phyloP scores from a whole-genome alignment of 2,113 vertebrate genomes.

The Rhineura floridana region DNA sequence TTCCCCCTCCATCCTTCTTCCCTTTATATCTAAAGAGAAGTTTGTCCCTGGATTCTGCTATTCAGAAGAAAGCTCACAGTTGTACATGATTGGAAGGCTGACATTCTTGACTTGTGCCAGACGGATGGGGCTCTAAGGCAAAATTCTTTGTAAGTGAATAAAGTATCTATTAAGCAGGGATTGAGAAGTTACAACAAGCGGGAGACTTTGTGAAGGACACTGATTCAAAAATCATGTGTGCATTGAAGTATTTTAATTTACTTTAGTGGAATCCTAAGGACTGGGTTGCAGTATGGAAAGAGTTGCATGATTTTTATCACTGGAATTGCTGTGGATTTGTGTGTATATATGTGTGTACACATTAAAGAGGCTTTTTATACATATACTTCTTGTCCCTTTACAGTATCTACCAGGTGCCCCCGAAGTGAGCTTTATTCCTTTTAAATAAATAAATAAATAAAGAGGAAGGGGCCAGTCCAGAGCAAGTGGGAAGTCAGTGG shows the following conservation, averaged over 20 bases:
- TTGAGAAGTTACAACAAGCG: not conserved
- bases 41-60: not conserved
- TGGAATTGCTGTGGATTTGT: not conserved
- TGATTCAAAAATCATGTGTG: not conserved
- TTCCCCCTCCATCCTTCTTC: not conserved
- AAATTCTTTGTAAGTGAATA: not conserved
- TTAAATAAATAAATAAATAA: slow-evolving; percentile 31
- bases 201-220: not conserved
- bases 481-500: slow-evolving; percentile 56
- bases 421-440: slow-evolving; percentile 66
- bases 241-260: not conserved
- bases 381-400: slow-evolving; percentile 66
- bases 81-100: not conserved
- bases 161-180: not conserved
- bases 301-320: not conserved
- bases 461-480: slow-evolving; percentile 50
- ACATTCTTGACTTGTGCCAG: too few relatives aligned
- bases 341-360: not conserved
- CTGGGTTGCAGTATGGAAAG: not conserved
- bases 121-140: not conserved
- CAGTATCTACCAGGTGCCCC: slow-evolving; percentile 75
- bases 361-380: not conserved
- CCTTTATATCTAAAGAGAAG: not conserved
- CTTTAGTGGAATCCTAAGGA: too few relatives aligned
- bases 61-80: not conserved